phyloP scores from a whole-genome alignment of 2,888 invertebrate species.

The Scaptodrosophila latifasciaeformis region DNA sequence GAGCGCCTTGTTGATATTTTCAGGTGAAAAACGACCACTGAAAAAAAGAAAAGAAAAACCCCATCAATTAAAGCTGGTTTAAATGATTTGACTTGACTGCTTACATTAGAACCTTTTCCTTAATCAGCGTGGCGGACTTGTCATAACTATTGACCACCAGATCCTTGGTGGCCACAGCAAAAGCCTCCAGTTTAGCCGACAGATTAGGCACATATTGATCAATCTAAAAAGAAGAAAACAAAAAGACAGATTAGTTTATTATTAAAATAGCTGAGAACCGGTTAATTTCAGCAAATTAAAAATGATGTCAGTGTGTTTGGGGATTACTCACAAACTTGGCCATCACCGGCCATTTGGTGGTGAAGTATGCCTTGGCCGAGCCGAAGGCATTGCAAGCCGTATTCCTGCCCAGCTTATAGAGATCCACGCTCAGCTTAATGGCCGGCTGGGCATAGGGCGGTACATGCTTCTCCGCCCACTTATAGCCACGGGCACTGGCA shows the following conservation, averaged over 20 bases:
- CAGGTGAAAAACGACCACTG: conserved; percentile 86
- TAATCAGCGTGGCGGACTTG: conserved; percentile 79
- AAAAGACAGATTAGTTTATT: conserved; percentile 15
- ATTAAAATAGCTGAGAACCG: conserved; percentile 21
- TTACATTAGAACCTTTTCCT: conserved; percentile 87
- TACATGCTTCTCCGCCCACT: conserved; percentile 81
- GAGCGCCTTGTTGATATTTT: conserved; percentile 83
- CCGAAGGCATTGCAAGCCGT: conserved; percentile 75
- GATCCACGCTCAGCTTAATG: conserved; percentile 78
- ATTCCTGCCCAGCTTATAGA: conserved; percentile 77
- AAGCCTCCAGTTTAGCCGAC: conserved; percentile 78
- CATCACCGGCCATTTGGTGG: conserved; percentile 77
- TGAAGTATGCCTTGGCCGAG: conserved; percentile 76
- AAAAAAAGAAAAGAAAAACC: conserved; percentile 5
- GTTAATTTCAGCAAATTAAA: conserved; percentile 9
- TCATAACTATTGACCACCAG: conserved; percentile 77
- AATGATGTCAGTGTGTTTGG: conserved; percentile 31
- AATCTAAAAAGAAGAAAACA: conserved; percentile 75
- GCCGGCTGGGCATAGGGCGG: conserved; percentile 83
- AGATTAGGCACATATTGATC: conserved; percentile 85
- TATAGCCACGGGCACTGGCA: conserved; percentile 79
- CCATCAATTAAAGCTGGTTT: background rate
- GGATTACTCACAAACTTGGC: conserved; percentile 77
- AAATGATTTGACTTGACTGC: conserved; percentile 69
- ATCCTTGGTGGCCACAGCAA: conserved; percentile 75